These are phyloP conservation scores for Argya squamiceps DNA, from an alignment of 2,797 vertebrate species.

Conservation along the genomic window DNA sequence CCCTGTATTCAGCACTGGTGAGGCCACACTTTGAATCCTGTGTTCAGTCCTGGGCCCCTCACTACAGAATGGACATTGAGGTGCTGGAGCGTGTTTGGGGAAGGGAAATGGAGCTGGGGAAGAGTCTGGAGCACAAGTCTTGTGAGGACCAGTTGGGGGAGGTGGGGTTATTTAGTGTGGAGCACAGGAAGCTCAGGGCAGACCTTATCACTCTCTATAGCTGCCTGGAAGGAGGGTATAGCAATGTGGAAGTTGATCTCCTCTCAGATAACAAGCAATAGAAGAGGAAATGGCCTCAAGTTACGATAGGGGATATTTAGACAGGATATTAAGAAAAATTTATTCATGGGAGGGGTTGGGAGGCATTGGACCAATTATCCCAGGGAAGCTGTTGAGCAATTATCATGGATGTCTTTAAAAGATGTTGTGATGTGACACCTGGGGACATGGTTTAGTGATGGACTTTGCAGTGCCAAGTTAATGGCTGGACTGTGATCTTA, in stretches of 20 bases:
- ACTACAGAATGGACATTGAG: not conserved
- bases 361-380: not conserved
- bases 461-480: not conserved
- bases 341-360: not conserved
- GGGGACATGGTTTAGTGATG: not conserved
- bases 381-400: not conserved
- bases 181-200: not conserved
- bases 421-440: not conserved
- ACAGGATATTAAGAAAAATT: not conserved
- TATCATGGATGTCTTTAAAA: not conserved
- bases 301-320: not conserved
- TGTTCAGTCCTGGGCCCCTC: not conserved
- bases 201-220: not conserved
- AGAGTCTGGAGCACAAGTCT: not conserved
- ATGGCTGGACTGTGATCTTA: not conserved
- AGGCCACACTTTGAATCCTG: fast-evolving
- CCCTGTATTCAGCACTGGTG: fast-evolving
- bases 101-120: fast-evolving
- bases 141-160: not conserved
- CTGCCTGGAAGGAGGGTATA: not conserved
- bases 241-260: not conserved
- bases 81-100: fast-evolving
- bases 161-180: not conserved
- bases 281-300: not conserved
- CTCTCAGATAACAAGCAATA: not conserved